These are phyloP conservation scores for Aethina tumida DNA, from an alignment of 1,140 invertebrate species.

Conservation along the genomic window DNA sequence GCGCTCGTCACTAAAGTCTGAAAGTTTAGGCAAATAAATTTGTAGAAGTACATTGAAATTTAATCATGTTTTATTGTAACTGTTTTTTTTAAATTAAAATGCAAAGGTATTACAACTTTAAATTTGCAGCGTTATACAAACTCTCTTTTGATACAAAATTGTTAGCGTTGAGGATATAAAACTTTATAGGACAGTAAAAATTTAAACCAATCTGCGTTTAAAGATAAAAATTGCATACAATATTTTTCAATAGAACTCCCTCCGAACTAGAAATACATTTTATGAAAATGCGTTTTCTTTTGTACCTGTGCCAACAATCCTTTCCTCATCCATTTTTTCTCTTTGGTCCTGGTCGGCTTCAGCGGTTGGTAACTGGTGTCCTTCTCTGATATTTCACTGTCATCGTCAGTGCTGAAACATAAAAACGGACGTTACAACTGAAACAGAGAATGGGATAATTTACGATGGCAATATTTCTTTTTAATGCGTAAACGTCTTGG, in stretches of 20 bases:
- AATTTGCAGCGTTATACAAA: neutral
- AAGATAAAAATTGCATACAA: neutral
- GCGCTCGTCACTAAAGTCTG: conserved; percentile 58
- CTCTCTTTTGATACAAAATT: neutral
- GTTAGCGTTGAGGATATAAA: too few species aligned
- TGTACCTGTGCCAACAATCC: conserved; percentile 13
- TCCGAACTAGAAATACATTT: neutral
- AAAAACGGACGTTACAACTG: neutral
- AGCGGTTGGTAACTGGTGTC: conserved; percentile 11
- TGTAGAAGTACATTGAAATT: conserved; percentile 2
- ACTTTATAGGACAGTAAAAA: too few species aligned
- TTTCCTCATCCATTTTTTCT: conserved; percentile 6
- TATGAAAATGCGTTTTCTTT: neutral
- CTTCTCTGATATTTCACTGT: neutral
- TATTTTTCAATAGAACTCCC: neutral
- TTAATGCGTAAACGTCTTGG: neutral
- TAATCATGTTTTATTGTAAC: conserved; percentile 1
- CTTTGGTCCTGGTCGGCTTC: conserved; percentile 2
- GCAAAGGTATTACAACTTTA: neutral
- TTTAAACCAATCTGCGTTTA: neutral
- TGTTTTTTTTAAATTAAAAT: too few species aligned
- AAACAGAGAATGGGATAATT: too few species aligned
- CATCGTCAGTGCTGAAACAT: conserved; percentile 10
- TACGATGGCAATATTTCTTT: neutral
- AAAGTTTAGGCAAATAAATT: conserved; percentile 6